phyloP scores from a whole-genome alignment of 2,888 invertebrate species.

The Corythucha ciliata region DNA sequence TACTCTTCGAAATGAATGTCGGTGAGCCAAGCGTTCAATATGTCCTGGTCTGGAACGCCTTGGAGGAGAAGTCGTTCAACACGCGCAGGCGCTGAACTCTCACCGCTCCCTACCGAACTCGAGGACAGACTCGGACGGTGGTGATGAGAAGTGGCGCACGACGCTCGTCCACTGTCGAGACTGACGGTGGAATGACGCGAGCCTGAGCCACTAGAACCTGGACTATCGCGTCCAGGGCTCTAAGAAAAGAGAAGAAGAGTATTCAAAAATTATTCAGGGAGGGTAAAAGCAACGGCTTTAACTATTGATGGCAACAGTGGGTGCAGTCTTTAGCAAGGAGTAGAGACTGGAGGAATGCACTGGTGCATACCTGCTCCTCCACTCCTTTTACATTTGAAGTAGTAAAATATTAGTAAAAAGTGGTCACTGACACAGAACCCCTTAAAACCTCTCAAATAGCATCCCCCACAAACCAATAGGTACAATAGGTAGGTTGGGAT shows the following conservation, averaged over 20 bases:
- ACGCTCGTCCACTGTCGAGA: slow-evolving; percentile 84
- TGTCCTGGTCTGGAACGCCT: slow-evolving; percentile 76
- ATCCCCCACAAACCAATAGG: too few relatives aligned
- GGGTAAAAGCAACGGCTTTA: too few relatives aligned
- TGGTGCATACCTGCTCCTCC: too few relatives aligned
- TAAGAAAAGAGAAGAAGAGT: too few relatives aligned
- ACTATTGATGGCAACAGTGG: too few relatives aligned
- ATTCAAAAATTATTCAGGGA: too few relatives aligned
- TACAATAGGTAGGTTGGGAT: background rate
- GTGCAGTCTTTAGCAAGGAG: too few relatives aligned
- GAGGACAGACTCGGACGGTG: slow-evolving; percentile 56
- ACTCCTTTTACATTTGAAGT: too few relatives aligned
- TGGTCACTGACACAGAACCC: too few relatives aligned
- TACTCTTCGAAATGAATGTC: slow-evolving; percentile 93
- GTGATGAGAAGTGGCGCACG: slow-evolving; percentile 44
- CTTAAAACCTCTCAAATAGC: too few relatives aligned
- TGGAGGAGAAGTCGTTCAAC: slow-evolving; percentile 68
- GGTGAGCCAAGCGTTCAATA: slow-evolving; percentile 88
- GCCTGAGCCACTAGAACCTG: slow-evolving; percentile 79
- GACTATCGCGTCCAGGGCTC: slow-evolving; percentile 89
- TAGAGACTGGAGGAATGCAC: too few relatives aligned
- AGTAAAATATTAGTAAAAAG: too few relatives aligned
- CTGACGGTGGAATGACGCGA: slow-evolving; percentile 83
- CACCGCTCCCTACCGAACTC: slow-evolving; percentile 59
- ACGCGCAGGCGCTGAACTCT: slow-evolving; percentile 44